Evolutionary conservation across 2,888 invertebrate species (phyloP).

Genomic region (Creontiades dilutus): DNA sequence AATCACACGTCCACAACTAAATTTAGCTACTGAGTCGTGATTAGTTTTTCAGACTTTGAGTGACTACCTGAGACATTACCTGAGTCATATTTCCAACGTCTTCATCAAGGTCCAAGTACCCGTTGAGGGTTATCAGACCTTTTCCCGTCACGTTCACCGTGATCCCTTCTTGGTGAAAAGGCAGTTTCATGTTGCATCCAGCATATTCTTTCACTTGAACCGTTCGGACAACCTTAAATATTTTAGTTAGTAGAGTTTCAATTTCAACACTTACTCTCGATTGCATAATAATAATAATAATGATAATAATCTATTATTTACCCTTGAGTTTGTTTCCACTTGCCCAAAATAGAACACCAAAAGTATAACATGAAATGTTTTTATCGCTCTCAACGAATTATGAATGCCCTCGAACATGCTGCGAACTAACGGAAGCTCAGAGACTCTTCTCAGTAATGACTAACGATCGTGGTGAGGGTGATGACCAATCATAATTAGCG

Average conservation of each 20-base stretch:
- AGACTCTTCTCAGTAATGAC: background rate
- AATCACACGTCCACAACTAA: no score
- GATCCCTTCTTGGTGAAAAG: slow-evolving; percentile 51
- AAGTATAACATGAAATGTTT: background rate
- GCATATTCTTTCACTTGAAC: slow-evolving; percentile 44
- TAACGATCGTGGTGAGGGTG: background rate
- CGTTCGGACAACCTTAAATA: background rate
- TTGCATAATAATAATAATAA: background rate
- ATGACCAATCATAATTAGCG: background rate
- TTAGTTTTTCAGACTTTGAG: no score
- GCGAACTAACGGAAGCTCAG: no score
- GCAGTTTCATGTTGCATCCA: slow-evolving; percentile 31
- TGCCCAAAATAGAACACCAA: background rate
- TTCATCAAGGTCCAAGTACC: slow-evolving; percentile 40
- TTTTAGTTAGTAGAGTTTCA: background rate
- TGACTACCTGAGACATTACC: background rate
- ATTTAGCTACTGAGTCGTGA: no score
- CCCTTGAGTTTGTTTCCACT: background rate
- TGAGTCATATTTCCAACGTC: slow-evolving; percentile 40
- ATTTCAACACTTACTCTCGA: no score
- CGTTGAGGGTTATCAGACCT: slow-evolving; percentile 29
- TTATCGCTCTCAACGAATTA: background rate
- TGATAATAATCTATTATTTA: background rate
- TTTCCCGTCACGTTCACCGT: slow-evolving; percentile 30
- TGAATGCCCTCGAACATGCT: background rate